Evolutionary conservation across 1,140 invertebrate genomes (phyloP), one percentile per base, ranked within the genome.

Genomic region (Caenorhabditis tropicalis): DNA sequence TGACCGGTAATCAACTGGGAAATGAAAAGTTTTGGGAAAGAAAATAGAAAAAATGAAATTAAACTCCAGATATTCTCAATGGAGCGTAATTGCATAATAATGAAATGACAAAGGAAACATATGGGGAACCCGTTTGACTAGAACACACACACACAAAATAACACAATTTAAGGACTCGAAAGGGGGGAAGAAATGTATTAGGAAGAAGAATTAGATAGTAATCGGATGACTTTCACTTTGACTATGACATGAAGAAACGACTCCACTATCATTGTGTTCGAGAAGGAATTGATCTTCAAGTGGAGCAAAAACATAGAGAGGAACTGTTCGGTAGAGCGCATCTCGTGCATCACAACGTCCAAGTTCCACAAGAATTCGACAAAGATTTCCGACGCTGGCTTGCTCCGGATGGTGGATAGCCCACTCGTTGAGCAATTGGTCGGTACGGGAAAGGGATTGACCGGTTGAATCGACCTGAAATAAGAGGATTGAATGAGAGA

Each of bases 271-370:
- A 27, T 80, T 56, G 48, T n/a, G 49, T 36, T 84, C 87, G 39
- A 83, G 43, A 10, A 82, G 82, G 9, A 81, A 39, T 19, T 48
- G 81, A 16, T 89, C 87, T 43, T 91, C 90, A 19, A 87, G 82
- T 56, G 90, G 88, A 33, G 89, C 87, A 27, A 91, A 86, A 82
- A 91, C 92, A 84, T 92, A 93, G 1, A 93, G 87, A 2, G 93
- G 92, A 6, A 91, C 91, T 10, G 91, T 92, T 21, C 90, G 89
- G 58, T 93, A 89, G 2, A 94, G 88, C 6, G 92, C 89, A 74
- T 93, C 92, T 5, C 92, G 90, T 1, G 92, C 93, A 90, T 94
- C 93, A 21, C 89, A 87, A 56, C 93, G 89, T 58, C 92, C 92
- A 81, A 94, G 88, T 82, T 93, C 93, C 65, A 91, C 88, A 24